A percentile compares a stretch with the other conserved stretches of the same genome.
Evolutionary conservation across 2,113 vertebrate genomes (phyloP).

Genomic region (Centrocercus urophasianus): DNA sequence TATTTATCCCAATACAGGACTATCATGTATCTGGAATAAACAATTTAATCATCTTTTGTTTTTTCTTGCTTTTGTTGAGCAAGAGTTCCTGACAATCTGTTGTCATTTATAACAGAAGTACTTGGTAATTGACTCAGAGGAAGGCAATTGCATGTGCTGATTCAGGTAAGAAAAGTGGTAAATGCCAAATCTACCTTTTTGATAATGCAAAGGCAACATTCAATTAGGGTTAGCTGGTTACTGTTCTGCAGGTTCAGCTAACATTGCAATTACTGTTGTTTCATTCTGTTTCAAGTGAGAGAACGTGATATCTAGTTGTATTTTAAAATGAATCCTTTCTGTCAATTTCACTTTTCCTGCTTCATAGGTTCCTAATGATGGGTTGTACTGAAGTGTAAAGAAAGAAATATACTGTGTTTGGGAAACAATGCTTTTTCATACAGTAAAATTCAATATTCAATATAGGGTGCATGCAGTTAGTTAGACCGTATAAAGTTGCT

Average conservation of each 20-base stretch:
- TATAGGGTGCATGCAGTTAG: not conserved
- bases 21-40: not conserved
- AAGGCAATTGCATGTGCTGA: slow-evolving; percentile 30
- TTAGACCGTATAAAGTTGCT: not conserved
- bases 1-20: not conserved
- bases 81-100: not conserved
- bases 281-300: slow-evolving; percentile 29
- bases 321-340: slow-evolving; percentile 58
- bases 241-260: slow-evolving; percentile 31
- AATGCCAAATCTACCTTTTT: slow-evolving; percentile 23
- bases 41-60: not conserved
- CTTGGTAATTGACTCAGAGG: not conserved
- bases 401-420: slow-evolving; percentile 13
- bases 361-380: slow-evolving; percentile 57
- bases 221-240: slow-evolving; percentile 44
- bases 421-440: slow-evolving; percentile 11
- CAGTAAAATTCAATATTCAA: not conserved
- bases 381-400: not conserved
- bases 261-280: slow-evolving; percentile 43
- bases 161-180: slow-evolving; percentile 15
- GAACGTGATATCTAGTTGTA: slow-evolving; percentile 20
- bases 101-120: not conserved
- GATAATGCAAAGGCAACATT: slow-evolving; percentile 40
- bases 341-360: slow-evolving; percentile 58
- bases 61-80: not conserved